Evolutionary conservation across 2,888 invertebrate genomes (phyloP), one percentile per base, ranked within the genome.

Genomic region (Andrena hattorfiana): DNA sequence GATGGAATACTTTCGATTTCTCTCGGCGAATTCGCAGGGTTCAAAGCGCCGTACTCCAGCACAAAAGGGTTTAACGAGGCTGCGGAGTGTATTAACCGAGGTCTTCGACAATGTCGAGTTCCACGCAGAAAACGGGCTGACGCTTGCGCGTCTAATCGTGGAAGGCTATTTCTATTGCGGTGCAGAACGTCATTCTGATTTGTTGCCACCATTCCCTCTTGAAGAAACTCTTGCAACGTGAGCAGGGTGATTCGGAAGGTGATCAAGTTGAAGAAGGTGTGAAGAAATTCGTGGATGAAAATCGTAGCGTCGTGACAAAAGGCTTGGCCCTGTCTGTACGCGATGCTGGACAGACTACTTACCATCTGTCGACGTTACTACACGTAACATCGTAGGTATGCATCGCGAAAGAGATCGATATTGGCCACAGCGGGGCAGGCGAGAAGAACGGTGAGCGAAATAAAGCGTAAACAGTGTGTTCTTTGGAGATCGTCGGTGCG

Each of bases 1-100:
- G 48, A 35, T 42, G 67, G 81, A 76, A 84, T 81, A 85, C 84
- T 81, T 85, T 84, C 81, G 72, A 84, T 85, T 83, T 84, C 85
- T 74, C 75, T 73, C 67, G 56, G 26, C 48, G 77, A 78, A 85
- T 81, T 81, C 74, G 75, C 80, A 49, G 63, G 63, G 77, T 75
- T 85, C 83, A 76, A 81, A 77, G 84, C 77, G 84, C 56, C 49
- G 20, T 16, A n/a, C 60, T 67, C 48, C 63, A 66, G 60, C 42
- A 74, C 74, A 73, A 79, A 81, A 79, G 79, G 64, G 79, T 81
- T 81, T 77, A 77, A 76, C 59, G 66, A 59, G 49, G 66, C 59
- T 16, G 10, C 51, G 49, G 48, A 62, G 51, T 70, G 76, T 68
- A 81, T 78, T 77, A 76, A 82, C 59, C 69, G 78, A 73, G 80